phyloP scores from a whole-genome alignment of 2,113 vertebrate species.

The Melanocharis versteri region DNA sequence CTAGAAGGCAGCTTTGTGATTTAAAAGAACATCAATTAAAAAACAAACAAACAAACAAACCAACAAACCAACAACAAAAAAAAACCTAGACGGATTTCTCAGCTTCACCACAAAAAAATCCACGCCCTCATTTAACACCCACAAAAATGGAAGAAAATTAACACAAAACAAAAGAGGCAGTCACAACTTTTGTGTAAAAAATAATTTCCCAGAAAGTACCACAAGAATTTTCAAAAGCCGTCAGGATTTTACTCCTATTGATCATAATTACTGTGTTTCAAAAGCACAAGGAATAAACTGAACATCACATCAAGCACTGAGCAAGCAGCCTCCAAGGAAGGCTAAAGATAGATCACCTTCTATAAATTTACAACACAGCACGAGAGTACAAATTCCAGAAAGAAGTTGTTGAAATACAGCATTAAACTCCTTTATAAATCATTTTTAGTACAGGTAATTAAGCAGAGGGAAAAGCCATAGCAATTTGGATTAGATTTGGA shows the following conservation, averaged over 20 bases:
- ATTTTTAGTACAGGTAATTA: conserved; percentile 48
- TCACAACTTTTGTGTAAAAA: background rate
- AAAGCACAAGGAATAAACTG: background rate
- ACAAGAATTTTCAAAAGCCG: background rate
- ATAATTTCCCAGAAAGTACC: background rate
- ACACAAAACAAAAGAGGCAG: background rate
- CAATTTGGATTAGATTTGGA: conserved; percentile 6
- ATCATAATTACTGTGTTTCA: background rate
- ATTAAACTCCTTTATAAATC: conserved; percentile 35
- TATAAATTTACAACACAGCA: background rate
- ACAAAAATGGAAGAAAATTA: background rate
- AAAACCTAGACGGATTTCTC: background rate
- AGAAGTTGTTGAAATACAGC: background rate
- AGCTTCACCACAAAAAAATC: background rate
- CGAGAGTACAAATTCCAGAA: conserved; percentile 5
- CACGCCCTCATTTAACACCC: background rate
- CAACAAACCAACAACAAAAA: too few relatives aligned
- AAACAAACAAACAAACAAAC: too few relatives aligned
- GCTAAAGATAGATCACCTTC: background rate
- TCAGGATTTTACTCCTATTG: background rate
- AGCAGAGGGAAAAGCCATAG: background rate
- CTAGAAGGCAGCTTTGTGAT: background rate
- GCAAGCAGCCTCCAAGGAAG: background rate
- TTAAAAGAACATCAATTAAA: background rate
- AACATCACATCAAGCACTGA: background rate